Base-by-base conservation (phyloP, 2,888 invertebrate species). In the Drosophila paramelanica region DNA sequence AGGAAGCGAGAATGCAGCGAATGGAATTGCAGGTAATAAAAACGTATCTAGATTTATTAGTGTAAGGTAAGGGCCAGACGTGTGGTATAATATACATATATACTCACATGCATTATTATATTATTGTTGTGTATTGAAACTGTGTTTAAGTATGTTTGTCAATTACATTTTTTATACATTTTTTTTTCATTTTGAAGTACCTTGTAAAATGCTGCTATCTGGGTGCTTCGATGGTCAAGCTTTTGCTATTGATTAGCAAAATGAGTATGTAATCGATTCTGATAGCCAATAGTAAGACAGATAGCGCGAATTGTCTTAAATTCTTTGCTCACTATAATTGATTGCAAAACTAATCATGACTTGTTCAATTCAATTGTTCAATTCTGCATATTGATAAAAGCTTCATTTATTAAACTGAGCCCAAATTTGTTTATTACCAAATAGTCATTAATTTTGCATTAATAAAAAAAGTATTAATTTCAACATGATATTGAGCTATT, bases 181-280 rank as follows among this genome's bases (percentile, higher is more conserved):
- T 11, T 27, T 41, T 23, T 23, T 1, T 1, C 2, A 7, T 27
- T 41, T 31, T 23, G 1, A 45, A 56, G 49, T 45, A 13, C 31
- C 8, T 33, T 14, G 25, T 53, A 43, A 65, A 46, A 38, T 38
- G 14, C 8, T 27, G 27, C 17, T 53, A 53, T 62, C 47, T 46
- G 11, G 11, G 7, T 41, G 27, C 1, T 2, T 31, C 11, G 33
- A 36, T 55, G 59, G 51, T 20, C 51, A 52, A 64, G 42, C 70
- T 62, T 52, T 50, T 46, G 23, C 14, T 23, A 17, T 33, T 62
- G 76, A 74, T 74, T 67, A 74, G 17, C 20, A 51, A 49, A 38
- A 25, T 20, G 33, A 45, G 39, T 49, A 49, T 62, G 8, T 39
- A 38, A 55, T 70, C 51, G 33, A 47, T 23, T 23, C 1, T 27